Evolutionary conservation across 2,113 vertebrate species (phyloP).

Genomic region (Amphiprion ocellaris): DNA sequence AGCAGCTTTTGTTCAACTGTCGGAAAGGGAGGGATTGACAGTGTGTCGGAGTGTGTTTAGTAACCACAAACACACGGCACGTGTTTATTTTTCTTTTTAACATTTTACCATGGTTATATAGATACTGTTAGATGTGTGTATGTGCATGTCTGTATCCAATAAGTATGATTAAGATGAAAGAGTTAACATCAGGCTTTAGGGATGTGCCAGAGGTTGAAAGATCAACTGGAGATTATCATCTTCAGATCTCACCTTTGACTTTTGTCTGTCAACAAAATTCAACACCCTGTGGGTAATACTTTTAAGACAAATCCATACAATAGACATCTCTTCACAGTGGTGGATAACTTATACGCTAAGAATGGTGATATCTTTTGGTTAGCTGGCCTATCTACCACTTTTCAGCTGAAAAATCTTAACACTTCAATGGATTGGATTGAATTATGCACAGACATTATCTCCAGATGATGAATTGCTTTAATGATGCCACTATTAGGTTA

Average conservation of each 20-base stretch:
- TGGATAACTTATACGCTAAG: neutral
- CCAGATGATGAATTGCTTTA: no score
- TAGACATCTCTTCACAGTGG: neutral
- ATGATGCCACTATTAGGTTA: no score
- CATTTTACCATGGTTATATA: conserved; percentile 24
- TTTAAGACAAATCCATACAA: neutral
- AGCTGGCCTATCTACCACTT: no score
- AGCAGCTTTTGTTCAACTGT: conserved; percentile 69
- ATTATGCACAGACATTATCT: no score
- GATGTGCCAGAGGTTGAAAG: conserved; percentile 22
- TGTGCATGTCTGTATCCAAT: conserved; percentile 1
- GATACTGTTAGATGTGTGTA: conserved; percentile 9
- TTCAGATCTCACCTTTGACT: conserved; percentile 32
- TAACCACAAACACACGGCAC: conserved; percentile 60
- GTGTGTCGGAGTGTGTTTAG: conserved; percentile 50
- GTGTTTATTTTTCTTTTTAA: conserved; percentile 57
- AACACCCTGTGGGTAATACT: neutral
- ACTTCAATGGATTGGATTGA: no score
- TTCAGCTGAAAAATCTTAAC: no score
- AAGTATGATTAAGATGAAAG: conserved; percentile 4
- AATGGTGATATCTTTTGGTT: no score
- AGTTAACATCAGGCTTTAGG: conserved; percentile 7
- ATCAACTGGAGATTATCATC: conserved; percentile 17
- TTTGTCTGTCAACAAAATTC: neutral
- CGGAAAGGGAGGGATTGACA: conserved; percentile 53